phyloP scores from a whole-genome alignment of 2,113 vertebrate species.

The Thunnus maccoyii region DNA sequence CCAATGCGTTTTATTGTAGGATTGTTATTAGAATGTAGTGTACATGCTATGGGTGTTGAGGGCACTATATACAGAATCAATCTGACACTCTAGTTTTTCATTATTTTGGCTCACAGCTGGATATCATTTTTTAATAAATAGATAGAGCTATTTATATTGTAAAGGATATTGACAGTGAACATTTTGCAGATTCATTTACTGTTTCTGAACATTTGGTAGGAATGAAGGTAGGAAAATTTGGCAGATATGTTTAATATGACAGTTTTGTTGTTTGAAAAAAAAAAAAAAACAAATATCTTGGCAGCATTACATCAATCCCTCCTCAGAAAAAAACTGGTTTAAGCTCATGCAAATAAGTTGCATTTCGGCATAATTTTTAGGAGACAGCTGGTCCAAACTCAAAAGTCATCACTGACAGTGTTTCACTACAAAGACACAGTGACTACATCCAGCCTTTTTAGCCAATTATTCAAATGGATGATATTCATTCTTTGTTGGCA shows the following conservation, averaged over 20 bases:
- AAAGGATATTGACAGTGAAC: neutral
- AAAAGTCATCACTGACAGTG: conserved; percentile 10
- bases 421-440: conserved; percentile 22
- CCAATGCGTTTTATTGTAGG: too few relatives aligned
- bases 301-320: neutral
- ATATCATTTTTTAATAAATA: too few relatives aligned
- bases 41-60: too few relatives aligned
- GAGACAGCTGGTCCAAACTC: conserved; percentile 6
- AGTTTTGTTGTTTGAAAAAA: conserved; percentile 6
- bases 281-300: neutral
- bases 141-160: too few relatives aligned
- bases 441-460: conserved; percentile 24
- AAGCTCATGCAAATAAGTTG: conserved; percentile 5
- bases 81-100: too few relatives aligned
- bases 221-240: neutral
- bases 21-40: too few relatives aligned
- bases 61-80: too few relatives aligned
- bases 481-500: conserved; percentile 15
- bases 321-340: neutral
- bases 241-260: neutral
- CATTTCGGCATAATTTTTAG: neutral
- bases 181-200: neutral
- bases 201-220: too few relatives aligned
- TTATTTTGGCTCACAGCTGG: too few relatives aligned
- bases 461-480: conserved; percentile 43